Evolutionary conservation across 1,140 invertebrate species (phyloP), one percentile per base, ranked within the genome.

Genomic region (Luehdorfia chinensis): DNA sequence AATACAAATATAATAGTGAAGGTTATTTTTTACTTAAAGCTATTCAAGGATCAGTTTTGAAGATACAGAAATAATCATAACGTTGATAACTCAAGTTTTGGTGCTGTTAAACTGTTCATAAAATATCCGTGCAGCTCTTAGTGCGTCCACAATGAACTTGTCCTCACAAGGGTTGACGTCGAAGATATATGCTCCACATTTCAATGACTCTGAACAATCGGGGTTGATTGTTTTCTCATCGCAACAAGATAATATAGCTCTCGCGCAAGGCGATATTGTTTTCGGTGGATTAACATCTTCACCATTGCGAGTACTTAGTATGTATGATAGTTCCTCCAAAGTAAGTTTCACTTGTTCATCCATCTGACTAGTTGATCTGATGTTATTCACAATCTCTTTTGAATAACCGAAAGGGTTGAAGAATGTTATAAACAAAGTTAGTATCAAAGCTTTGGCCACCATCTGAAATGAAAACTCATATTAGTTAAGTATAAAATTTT

Each of bases 131-230:
- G 81, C 81, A 1, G 77, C 75, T 18, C 67, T 59, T 31, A 85
- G 50, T 8, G 81, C 81, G 2, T 70, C 69, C 11, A 55, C 9
- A 5, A 81, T 55, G 44, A 75, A 85, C 46, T 74, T 78, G 11
- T 75, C 71, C 8, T 77, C 75, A 16, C 81, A 85, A 3, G 81
- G 81, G 30, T 85, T 85, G 5, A 62, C 67, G 33, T 85, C 81
- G 32, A 85, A 85, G 63, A 85, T 81, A 39, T 63, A 67, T 1
- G 75, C 72, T 1, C 81, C 81, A 47, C 81, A 84, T 4, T 71
- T 52, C 2, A 80, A 52, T 3, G 54, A 31, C 51, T 81, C 81
- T 0, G 79, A 85, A 36, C 81, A 85, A 7, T 33, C n/a, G 25
- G 53, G 48, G 33, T 83, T 77, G 28, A 85, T 84, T 0, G 57